phyloP scores from a whole-genome alignment of 2,797 vertebrate genomes.

The Gouania willdenowi region DNA sequence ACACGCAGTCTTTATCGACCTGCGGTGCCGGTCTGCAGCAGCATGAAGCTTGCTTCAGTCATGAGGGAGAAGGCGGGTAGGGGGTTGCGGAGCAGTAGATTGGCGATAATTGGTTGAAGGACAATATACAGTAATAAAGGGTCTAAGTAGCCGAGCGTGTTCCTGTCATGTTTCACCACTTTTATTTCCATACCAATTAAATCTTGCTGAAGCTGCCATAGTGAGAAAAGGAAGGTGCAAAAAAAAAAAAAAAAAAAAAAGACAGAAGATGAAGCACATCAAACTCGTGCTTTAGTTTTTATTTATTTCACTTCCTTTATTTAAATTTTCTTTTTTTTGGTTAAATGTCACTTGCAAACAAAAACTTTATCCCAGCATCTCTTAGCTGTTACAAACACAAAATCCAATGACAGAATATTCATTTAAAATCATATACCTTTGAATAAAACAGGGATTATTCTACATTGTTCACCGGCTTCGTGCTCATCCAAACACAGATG shows the following conservation, averaged over 20 bases:
- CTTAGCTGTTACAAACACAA: not conserved
- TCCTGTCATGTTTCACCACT: conserved; percentile 66
- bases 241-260: conserved; percentile 40
- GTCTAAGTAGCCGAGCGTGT: conserved; percentile 50
- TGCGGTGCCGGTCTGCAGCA: conserved; percentile 37
- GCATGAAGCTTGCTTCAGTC: conserved; percentile 43
- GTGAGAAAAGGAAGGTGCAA: conserved; percentile 64
- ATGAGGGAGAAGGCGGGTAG: conserved; percentile 49
- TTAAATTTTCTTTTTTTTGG: conserved; percentile 7
- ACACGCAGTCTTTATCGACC: conserved; percentile 55
- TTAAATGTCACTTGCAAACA: too few relatives aligned
- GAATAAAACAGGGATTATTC: conserved; percentile 55
- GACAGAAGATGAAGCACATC: conserved; percentile 38
- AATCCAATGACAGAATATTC: conserved; percentile 17
- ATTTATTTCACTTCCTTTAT: conserved; percentile 11
- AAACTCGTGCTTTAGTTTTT: conserved; percentile 13
- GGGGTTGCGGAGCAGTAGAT: conserved; percentile 53
- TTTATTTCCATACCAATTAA: conserved; percentile 73
- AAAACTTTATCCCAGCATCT: not conserved
- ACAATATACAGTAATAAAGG: conserved; percentile 66
- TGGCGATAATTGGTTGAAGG: conserved; percentile 74
- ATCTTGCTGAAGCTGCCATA: conserved; percentile 55
- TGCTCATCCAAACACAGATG: conserved; percentile 14
- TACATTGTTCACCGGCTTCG: conserved; percentile 8
- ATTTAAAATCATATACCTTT: conserved; percentile 34